Evolutionary conservation across 2,797 vertebrate genomes (phyloP), one percentile per base, ranked within the genome.

Genomic region (Myioborus miniatus): DNA sequence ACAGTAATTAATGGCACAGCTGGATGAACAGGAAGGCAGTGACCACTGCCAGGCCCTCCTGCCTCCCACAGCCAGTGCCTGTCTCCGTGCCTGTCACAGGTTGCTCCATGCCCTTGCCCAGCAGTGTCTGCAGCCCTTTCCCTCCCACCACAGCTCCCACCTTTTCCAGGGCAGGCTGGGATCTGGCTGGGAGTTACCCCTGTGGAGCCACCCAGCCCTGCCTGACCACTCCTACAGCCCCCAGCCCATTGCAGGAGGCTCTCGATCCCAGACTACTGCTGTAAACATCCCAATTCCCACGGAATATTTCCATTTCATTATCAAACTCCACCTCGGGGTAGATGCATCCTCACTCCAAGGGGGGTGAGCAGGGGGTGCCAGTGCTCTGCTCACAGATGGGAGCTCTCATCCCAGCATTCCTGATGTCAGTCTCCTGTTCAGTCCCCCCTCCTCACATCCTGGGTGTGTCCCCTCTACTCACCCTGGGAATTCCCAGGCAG

Each of bases 371-470:
- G 0, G 0, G 34, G 56, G 27, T 49, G 34, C 37, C 27, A 77
- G 37, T 2, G 2, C 36, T 47, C 34, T 43, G 43, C 58, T 50
- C 50, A 2, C 0, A 0, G 27, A 67, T 15, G 32, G 7, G 7
- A 15, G 29, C 74, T 36, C 83, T 63, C 1, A 24, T 41, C 49
- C 52, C 44, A 36, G 43, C 19, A 1, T 50, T 70, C 3, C 30
- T 10, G 58, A 71, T 27, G 52, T 13, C 13, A 18, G 19, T 0
- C 11, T 20, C 4, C 4, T 8, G 49, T 39, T 55, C 47, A 23
- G 24, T 39, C 6, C 36, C 19, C 47, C 5, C 23, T 52, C 43
- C n/a, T 2, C 69, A 7, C 47, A 22, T 14, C 29, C 79, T 6
- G 62, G 47, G 12, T 53, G 39, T 29, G 65, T 44, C 78, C 65